Base-by-base conservation (phyloP, 2,888 invertebrate genomes). In the Fragum whitleyi region DNA sequence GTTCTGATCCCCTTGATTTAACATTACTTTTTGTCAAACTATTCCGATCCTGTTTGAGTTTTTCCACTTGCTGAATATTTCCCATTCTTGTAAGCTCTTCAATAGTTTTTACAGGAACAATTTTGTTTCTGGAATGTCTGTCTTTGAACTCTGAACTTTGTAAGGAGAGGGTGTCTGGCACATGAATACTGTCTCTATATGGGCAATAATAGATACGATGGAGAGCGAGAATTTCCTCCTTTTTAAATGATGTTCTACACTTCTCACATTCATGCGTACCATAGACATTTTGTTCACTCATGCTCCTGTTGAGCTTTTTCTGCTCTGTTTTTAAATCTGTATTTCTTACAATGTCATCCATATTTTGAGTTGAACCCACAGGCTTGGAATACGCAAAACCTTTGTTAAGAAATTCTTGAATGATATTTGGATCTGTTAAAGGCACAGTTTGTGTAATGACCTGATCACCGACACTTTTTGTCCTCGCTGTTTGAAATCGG, bases 371-470 rank as follows among this genome's bases (percentile, higher is more conserved):
- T 21, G 61, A 29, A 16, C 47, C 14, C 3, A 47, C n/a, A n/a
- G 39, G 42, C 26, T 42, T 65, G 11, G 65, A 39, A 26, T 65
- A 65, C 16, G 42, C 26, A 36, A 36, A 21, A 14, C 85, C 86
- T 77, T 97, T 97, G 51, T 97, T 93, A 21, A 97, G 94, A 36
- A 97, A 95, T 93, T 97, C 97, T 94, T 97, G 97, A 82, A 96
- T 96, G 26, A 94, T 91, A 92, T 94, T 94, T 91, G 95, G 93
- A 93, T 95, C 92, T 1, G 96, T 95, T 11, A 75, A 28, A 93
- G 96, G 96, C 73, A 96, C 94, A 14, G 75, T 79, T 51, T 81
- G 75, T 21, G 71, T 76, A 0, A 76, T 36, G 1, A 70, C 62
- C 26, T 79, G 70, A 23, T 36, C 59, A 16, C 77, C 79, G 19